Percentiles rank a stretch among this genome's conserved stretches.
Conservation (phyloP, 2,113 vertebrate genomes). For the Anguilla japonica region DNA sequence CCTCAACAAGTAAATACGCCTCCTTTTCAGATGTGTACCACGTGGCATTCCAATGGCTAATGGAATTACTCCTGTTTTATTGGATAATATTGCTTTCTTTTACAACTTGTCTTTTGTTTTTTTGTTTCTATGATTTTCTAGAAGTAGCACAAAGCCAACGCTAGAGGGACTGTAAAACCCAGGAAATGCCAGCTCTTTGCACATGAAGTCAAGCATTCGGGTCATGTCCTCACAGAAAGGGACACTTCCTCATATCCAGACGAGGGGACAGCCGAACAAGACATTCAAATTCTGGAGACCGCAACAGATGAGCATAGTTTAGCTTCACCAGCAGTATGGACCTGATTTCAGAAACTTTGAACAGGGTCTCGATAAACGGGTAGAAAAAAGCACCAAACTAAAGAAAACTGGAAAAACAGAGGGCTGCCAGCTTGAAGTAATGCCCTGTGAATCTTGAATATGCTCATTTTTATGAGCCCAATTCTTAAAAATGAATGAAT, state of each 20-base stretch:
- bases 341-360: not conserved
- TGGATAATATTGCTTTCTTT: not conserved
- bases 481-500: too few relatives aligned
- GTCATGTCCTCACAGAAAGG: not conserved
- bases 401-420: not conserved
- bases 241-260: not conserved
- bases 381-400: not conserved
- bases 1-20: not conserved
- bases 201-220: not conserved
- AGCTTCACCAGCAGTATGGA: not conserved
- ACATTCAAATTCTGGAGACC: not conserved
- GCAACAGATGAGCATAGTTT: not conserved
- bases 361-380: not conserved
- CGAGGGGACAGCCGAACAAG: not conserved
- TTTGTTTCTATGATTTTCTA: not conserved
- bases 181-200: constrained; percentile 1
- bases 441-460: not conserved
- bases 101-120: not conserved
- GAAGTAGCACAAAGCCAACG: not conserved
- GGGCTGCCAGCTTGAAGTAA: not conserved
- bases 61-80: not conserved
- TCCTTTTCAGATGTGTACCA: not conserved
- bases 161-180: not conserved
- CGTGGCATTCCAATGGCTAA: not conserved
- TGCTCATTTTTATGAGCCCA: not conserved